These are phyloP conservation scores for Hipparchia semele DNA, from an alignment of 2,888 invertebrate genomes.

Conservation along the genomic window DNA sequence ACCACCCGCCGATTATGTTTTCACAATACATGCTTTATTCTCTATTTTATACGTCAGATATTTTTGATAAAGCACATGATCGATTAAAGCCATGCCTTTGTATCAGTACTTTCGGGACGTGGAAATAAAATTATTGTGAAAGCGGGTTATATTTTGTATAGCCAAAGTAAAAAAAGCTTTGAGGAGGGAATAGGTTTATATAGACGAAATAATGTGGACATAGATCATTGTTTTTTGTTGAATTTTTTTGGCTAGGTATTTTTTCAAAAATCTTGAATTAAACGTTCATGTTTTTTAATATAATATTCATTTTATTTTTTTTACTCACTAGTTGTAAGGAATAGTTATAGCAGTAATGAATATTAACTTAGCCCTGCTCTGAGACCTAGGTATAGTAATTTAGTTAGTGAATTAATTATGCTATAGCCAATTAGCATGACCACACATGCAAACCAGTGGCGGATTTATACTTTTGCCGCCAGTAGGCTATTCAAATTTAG, in stretches of 20 bases:
- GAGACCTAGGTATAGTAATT: not conserved
- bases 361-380: not conserved
- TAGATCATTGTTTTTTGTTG: too few species aligned
- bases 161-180: too few species aligned
- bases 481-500: too few species aligned
- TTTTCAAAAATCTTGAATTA: too few species aligned
- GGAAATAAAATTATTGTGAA: constrained; percentile 3
- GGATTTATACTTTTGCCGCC: too few species aligned
- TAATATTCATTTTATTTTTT: too few species aligned
- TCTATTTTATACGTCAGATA: not conserved
- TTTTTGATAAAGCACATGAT: constrained; percentile 5
- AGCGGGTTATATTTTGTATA: not conserved
- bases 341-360: too few species aligned
- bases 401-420: not conserved
- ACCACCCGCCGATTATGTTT: not conserved
- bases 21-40: not conserved
- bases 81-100: not conserved
- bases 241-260: too few species aligned
- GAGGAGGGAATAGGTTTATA: not conserved
- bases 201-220: too few species aligned
- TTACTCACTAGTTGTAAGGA: too few species aligned
- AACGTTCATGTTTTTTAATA: too few species aligned
- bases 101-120: not conserved
- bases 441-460: too few species aligned
- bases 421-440: not conserved